phyloP scores from a whole-genome alignment of 2,888 invertebrate genomes.

The Hermaeophaga mercurialis region DNA sequence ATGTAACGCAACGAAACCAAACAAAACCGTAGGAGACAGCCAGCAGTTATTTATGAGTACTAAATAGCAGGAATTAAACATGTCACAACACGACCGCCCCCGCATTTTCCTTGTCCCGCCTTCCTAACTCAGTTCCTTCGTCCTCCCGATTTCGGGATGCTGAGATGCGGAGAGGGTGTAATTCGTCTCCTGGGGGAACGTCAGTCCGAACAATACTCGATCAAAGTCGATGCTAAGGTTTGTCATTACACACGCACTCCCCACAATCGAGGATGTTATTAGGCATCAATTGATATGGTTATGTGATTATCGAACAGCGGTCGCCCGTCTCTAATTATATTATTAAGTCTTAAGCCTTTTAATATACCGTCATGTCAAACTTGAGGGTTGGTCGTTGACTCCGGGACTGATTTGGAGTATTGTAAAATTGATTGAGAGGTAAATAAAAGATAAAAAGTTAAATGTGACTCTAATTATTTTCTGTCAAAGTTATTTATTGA shows the following conservation, averaged over 20 bases:
- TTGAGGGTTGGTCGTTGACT: slow-evolving; percentile 4
- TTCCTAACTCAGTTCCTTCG: slow-evolving; percentile 24
- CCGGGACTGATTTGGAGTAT: no score
- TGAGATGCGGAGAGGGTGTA: slow-evolving; percentile 27
- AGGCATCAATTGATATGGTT: slow-evolving; percentile 59
- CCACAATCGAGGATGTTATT: slow-evolving; percentile 54
- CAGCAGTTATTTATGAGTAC: slow-evolving; percentile 17
- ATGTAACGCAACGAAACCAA: neutral
- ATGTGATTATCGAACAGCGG: slow-evolving; percentile 54
- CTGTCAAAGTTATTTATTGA: no score
- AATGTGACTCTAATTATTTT: no score
- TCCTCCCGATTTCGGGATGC: neutral
- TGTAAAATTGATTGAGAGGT: no score
- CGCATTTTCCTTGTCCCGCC: slow-evolving; percentile 38
- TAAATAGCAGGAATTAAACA: slow-evolving; percentile 53
- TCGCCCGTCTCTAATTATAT: slow-evolving; percentile 49
- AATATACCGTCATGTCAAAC: neutral
- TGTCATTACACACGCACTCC: slow-evolving; percentile 50
- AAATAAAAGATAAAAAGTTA: no score
- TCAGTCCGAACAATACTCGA: slow-evolving; percentile 52
- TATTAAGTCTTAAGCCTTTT: slow-evolving; percentile 42
- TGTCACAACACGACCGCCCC: slow-evolving; percentile 54
- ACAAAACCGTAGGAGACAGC: neutral
- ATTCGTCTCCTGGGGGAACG: slow-evolving; percentile 47
- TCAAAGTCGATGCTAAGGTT: slow-evolving; percentile 50